phyloP scores from a whole-genome alignment of 2,797 vertebrate genomes.

The Hozukius guyotensis region DNA sequence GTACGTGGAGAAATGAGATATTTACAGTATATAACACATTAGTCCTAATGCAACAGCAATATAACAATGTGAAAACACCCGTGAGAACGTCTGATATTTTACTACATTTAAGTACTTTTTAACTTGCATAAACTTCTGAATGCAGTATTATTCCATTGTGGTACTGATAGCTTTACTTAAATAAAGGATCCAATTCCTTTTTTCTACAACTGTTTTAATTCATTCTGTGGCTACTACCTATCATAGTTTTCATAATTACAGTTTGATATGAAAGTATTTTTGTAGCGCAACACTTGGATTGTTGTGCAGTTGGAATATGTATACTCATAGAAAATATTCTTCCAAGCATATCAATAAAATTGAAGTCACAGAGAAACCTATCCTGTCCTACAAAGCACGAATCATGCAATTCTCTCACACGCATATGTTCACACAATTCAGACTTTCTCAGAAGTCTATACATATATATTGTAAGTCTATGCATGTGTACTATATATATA shows the following conservation, averaged over 20 bases:
- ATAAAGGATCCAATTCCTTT: conserved; percentile 13
- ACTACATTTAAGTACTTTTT: background rate
- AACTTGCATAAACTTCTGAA: background rate
- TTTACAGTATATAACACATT: conserved; percentile 6
- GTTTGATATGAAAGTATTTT: conserved; percentile 5
- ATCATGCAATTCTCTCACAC: background rate
- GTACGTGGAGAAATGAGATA: background rate
- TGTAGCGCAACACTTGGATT: background rate
- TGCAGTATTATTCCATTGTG: conserved; percentile 14
- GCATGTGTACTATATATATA: background rate
- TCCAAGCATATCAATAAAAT: background rate
- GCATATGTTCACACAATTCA: background rate
- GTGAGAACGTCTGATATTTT: background rate
- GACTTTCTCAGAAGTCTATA: background rate
- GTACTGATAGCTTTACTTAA: conserved; percentile 16
- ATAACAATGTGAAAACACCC: conserved; percentile 2
- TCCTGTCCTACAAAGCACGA: background rate
- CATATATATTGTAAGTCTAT: background rate
- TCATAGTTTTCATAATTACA: background rate
- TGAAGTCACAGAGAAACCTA: conserved; percentile 8
- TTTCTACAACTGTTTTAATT: conserved; percentile 3
- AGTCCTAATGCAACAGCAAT: background rate
- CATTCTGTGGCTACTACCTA: background rate
- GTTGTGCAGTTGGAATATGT: background rate
- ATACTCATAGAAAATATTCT: background rate